Conservation (phyloP, 1,140 invertebrate genomes). For the Sesamia nonagrioides region DNA sequence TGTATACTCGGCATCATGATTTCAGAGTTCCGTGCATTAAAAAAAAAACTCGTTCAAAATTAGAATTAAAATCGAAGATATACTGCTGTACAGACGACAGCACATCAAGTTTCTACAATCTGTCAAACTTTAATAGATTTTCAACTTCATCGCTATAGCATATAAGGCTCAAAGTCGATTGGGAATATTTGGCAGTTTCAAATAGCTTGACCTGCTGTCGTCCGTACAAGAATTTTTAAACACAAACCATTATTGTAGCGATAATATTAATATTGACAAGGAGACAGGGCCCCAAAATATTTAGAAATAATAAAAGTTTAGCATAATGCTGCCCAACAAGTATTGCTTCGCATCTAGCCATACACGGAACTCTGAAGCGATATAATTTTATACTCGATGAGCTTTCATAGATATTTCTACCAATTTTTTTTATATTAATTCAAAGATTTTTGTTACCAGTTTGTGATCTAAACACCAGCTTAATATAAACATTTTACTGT, state of each 20-base stretch:
- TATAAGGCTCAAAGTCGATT: too few relatives aligned
- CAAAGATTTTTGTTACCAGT: conserved; percentile 59
- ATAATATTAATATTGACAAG: background rate
- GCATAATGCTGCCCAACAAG: background rate
- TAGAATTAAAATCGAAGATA: background rate
- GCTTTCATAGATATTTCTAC: conserved; percentile 54
- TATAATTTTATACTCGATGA: conserved; percentile 54
- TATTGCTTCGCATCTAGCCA: conserved; percentile 40
- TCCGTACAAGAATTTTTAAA: too few relatives aligned
- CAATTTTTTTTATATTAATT: conserved; percentile 52
- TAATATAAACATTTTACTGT: too few relatives aligned
- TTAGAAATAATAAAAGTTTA: background rate
- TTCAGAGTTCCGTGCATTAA: conserved; percentile 45
- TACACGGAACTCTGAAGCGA: conserved; percentile 43
- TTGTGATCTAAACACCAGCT: conserved; percentile 48
- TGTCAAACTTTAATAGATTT: too few relatives aligned
- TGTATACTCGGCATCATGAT: conserved; percentile 55
- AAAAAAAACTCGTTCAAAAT: background rate
- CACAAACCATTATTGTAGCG: background rate
- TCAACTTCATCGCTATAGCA: too few relatives aligned
- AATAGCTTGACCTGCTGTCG: too few relatives aligned
- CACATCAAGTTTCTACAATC: too few relatives aligned
- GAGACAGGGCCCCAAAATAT: conserved; percentile 14
- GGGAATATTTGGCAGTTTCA: too few relatives aligned
- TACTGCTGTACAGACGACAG: background rate